A percentile compares a stretch with the other conserved stretches of the same genome.
Evolutionary conservation across 2,888 invertebrate species (phyloP).

Genomic region (Pseudanteris insignis): DNA sequence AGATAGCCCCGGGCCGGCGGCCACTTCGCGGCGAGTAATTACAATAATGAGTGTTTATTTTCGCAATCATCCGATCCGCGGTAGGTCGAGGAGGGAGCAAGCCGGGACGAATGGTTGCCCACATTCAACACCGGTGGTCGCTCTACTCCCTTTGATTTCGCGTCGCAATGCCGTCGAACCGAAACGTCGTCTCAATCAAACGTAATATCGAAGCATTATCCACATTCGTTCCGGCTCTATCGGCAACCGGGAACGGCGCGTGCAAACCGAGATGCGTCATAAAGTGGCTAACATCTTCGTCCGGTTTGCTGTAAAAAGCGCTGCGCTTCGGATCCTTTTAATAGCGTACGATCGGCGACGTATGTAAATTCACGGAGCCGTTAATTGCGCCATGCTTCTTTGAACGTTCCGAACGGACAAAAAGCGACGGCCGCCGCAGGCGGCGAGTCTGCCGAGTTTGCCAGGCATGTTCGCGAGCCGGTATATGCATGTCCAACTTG

Average conservation of each 20-base stretch:
- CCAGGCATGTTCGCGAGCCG: slow-evolving; percentile 16
- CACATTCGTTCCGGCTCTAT: slow-evolving; percentile 13
- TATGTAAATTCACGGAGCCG: slow-evolving; percentile 59
- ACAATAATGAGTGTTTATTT: slow-evolving; percentile 65
- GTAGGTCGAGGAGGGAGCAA: slow-evolving; percentile 51
- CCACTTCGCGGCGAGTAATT: slow-evolving; percentile 62
- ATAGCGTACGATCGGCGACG: slow-evolving; percentile 55
- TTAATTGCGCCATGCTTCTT: slow-evolving; percentile 58
- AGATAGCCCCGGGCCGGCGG: slow-evolving; percentile 50
- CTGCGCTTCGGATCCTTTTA: slow-evolving; percentile 52
- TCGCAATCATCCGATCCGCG: slow-evolving; percentile 62
- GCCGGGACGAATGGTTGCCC: slow-evolving; percentile 44
- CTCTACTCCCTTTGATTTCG: slow-evolving; percentile 18
- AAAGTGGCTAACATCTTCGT: too few relatives aligned
- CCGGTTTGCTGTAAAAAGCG: slow-evolving; percentile 36
- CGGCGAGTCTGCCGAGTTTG: slow-evolving; percentile 17
- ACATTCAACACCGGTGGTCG: slow-evolving; percentile 55
- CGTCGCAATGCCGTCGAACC: slow-evolving; percentile 13
- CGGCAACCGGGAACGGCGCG: slow-evolving; percentile 3
- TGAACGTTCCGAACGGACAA: slow-evolving; percentile 51
- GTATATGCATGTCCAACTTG: too few relatives aligned
- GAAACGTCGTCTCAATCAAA: slow-evolving; percentile 25
- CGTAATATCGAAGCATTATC: slow-evolving; percentile 34
- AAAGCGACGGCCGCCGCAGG: slow-evolving; percentile 47
- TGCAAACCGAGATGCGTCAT: slow-evolving; percentile 3